These are phyloP conservation scores for Myiagra hebetior DNA, from an alignment of 2,113 vertebrate species.

Conservation along the genomic window DNA sequence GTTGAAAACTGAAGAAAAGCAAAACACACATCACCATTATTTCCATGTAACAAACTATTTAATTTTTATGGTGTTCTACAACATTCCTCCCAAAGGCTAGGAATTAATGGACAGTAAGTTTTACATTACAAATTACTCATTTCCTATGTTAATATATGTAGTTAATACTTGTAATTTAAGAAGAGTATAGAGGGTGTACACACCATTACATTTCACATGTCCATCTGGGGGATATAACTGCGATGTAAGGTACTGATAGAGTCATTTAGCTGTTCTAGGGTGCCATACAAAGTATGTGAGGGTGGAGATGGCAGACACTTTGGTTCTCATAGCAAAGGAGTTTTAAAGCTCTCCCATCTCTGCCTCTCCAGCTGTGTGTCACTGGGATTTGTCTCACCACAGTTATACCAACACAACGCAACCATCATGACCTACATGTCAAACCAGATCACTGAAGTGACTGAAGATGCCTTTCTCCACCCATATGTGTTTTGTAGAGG, in stretches of 20 bases:
- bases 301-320: background rate
- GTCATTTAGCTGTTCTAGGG: background rate
- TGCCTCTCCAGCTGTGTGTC: background rate
- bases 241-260: accelerated
- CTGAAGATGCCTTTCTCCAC: background rate
- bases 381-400: background rate
- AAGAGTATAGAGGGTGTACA: background rate
- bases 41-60: background rate
- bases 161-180: background rate
- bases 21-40: background rate
- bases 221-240: background rate
- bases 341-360: background rate
- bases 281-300: background rate
- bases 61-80: background rate
- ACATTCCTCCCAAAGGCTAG: background rate
- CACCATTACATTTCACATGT: background rate
- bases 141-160: background rate
- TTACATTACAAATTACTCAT: background rate
- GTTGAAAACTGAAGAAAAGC: background rate
- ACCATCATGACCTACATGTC: background rate
- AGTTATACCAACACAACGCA: background rate
- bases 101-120: background rate
- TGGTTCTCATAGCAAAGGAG: background rate
- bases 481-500: background rate
- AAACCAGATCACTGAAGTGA: background rate